Conservation (phyloP, 1,140 invertebrate species). For the Magallana ariakensis region DNA sequence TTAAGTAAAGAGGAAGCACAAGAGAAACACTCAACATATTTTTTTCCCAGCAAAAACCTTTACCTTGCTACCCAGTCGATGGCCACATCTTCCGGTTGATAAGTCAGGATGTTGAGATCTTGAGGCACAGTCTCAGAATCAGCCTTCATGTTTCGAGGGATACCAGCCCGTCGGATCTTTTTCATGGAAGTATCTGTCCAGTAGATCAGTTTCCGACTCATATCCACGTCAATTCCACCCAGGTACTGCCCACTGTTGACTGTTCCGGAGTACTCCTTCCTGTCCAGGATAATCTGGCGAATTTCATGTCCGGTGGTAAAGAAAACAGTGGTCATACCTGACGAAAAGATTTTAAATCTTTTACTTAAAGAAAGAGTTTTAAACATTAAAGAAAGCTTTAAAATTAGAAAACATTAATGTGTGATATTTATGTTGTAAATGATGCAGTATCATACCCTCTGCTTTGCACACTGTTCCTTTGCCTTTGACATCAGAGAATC, state of each 20-base stretch:
- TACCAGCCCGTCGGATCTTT: slow-evolving; percentile 93
- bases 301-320: slow-evolving; percentile 94
- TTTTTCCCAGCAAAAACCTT: slow-evolving; percentile 47
- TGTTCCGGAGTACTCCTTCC: slow-evolving; percentile 84
- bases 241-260: slow-evolving; percentile 91
- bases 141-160: slow-evolving; percentile 86
- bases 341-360: slow-evolving; percentile 4
- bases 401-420: too few species aligned
- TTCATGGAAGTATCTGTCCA: slow-evolving; percentile 95
- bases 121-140: slow-evolving; percentile 89
- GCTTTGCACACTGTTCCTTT: slow-evolving; percentile 88
- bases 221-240: slow-evolving; percentile 92
- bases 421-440: too few species aligned
- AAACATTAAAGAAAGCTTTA: too few species aligned
- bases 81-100: slow-evolving; percentile 90
- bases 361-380: too few species aligned
- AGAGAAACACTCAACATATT: background rate
- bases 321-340: slow-evolving; percentile 77
- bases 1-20: too few species aligned
- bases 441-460: slow-evolving; percentile 83
- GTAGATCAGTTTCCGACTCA: slow-evolving; percentile 88
- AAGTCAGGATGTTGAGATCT: slow-evolving; percentile 87
- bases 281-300: slow-evolving; percentile 86
- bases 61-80: slow-evolving; percentile 92
- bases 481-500: slow-evolving; percentile 83